A percentile compares a stretch with the other conserved stretches of the same genome.
Evolutionary conservation across 2,113 vertebrate species (phyloP).

Genomic region (Pteruthius melanotis): DNA sequence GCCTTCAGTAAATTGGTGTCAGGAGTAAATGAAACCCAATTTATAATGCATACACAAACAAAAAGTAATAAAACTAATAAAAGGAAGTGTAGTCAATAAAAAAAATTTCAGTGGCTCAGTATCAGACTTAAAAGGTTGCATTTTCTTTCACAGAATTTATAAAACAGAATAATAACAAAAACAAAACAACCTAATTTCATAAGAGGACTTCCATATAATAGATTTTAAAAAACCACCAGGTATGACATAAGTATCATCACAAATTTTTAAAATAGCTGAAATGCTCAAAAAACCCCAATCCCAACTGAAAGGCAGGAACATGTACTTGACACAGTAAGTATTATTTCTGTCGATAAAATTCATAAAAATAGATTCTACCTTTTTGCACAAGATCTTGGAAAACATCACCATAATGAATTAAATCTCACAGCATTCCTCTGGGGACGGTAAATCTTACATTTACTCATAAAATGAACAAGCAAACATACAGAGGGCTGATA

Average conservation of each 20-base stretch:
- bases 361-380: not conserved
- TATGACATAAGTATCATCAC: not conserved
- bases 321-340: not conserved
- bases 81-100: not conserved
- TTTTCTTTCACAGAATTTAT: not conserved
- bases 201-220: not conserved
- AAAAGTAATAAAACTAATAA: not conserved
- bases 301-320: not conserved
- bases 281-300: not conserved
- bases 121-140: not conserved
- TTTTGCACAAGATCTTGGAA: not conserved
- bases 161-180: not conserved
- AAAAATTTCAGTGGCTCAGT: not conserved
- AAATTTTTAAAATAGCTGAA: not conserved
- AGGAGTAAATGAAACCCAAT: not conserved
- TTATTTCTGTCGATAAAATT: not conserved
- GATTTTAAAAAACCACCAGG: not conserved
- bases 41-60: not conserved
- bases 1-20: not conserved
- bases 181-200: fast-evolving
- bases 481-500: not conserved
- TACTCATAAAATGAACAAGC: not conserved
- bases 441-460: not conserved
- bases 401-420: not conserved
- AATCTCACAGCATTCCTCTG: not conserved